phyloP scores from a whole-genome alignment of 2,888 invertebrate genomes.

The Drosophila cyrtoloma region DNA sequence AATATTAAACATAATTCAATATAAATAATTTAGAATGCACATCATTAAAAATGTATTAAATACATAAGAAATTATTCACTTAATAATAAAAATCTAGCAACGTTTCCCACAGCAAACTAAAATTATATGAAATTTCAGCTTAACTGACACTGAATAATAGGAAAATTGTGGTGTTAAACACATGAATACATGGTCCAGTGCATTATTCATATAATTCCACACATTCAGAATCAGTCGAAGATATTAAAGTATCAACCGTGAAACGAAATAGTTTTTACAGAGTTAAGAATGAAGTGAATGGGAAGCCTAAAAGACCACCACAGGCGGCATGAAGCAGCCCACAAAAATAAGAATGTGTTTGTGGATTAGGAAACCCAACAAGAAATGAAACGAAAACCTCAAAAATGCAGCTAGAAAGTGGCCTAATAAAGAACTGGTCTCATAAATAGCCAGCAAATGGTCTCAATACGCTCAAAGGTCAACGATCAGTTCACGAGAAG shows the following conservation, averaged over 20 bases:
- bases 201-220: background rate
- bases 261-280: background rate
- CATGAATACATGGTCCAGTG: slow-evolving; percentile 1
- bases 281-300: background rate
- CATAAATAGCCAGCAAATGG: slow-evolving; percentile 23
- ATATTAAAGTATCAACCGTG: background rate
- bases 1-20: background rate
- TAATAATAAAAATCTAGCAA: background rate
- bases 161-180: background rate
- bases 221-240: background rate
- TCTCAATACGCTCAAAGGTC: slow-evolving; percentile 31
- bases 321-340: slow-evolving; percentile 1
- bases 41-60: background rate
- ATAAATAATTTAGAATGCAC: background rate
- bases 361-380: slow-evolving; percentile 47
- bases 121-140: background rate
- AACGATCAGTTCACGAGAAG: slow-evolving; percentile 25
- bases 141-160: background rate
- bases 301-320: slow-evolving; percentile 19
- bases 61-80: background rate
- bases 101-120: background rate
- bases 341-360: background rate
- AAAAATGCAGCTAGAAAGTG: slow-evolving; percentile 42
- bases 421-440: slow-evolving; percentile 37
- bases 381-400: slow-evolving; percentile 42